phyloP scores from a whole-genome alignment of 2,113 vertebrate genomes.

The Gymnobelideus leadbeateri region DNA sequence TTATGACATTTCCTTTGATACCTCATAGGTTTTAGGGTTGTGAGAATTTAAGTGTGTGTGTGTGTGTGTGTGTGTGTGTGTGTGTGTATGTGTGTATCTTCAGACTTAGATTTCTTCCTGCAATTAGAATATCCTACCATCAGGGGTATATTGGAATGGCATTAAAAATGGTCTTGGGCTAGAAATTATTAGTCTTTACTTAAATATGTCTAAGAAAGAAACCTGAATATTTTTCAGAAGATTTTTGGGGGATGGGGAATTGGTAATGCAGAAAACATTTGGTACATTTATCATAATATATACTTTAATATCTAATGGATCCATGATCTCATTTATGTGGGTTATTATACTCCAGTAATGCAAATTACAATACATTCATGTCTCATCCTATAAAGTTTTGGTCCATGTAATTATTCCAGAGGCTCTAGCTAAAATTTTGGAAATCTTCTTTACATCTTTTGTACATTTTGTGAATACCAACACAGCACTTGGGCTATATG shows the following conservation, averaged over 20 bases:
- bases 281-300: background rate
- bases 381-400: background rate
- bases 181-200: background rate
- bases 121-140: background rate
- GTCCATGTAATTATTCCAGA: background rate
- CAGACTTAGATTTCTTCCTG: background rate
- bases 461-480: background rate
- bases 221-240: background rate
- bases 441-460: background rate
- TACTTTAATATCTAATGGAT: background rate
- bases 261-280: background rate
- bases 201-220: background rate
- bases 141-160: background rate
- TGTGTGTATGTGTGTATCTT: background rate
- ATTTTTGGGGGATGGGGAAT: background rate
- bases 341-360: background rate
- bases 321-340: background rate
- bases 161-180: background rate
- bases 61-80: no score
- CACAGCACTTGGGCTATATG: background rate
- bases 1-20: background rate
- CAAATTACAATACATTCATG: background rate
- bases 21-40: background rate
- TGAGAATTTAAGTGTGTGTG: background rate
- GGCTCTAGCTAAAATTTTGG: background rate